Evolutionary conservation across 2,113 vertebrate species (phyloP), one percentile per base, ranked within the genome.

Genomic region (Barbus barbus): DNA sequence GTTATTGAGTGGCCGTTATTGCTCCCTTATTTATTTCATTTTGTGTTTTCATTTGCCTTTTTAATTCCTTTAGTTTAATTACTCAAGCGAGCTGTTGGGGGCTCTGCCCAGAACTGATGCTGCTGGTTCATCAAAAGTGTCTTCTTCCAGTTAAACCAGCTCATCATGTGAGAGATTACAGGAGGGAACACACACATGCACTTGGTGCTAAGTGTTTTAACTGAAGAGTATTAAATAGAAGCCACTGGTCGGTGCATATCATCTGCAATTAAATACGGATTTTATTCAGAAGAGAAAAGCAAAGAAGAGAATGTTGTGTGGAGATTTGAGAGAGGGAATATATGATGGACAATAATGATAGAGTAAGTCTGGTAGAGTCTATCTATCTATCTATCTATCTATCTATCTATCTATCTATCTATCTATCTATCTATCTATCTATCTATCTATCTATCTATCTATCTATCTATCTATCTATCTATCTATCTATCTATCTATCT

Each of bases 1-100:
- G 56, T 28, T 78, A 85, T 82, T 85, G 74, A 87, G 56, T 41
- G n/a, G 74, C 53, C 13, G 81, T 85, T 87, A 87, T 80, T 87
- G 75, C 78, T 85, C 75, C 26, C 31, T 75, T 84, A 84, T 81
- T 87, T 80, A 76, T 75, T 82, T 82, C 71, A 75, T 83, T 83
- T 77, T 69, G 58, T 83, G 46, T 60, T 80, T 87, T 33, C 71
- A 46, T 69, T 75, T 74, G 48, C 36, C 63, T 79, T 61, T 84
- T 63, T n/a, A 86, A 83, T 61, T 63, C 63, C 22, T 77, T 82
- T 82, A 67, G 56, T 81, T 65, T 86, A 76, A 86, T 86, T 86
- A 86, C 75, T 80, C 56, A 46, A 75, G 51, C 24, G 20, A 60
- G 69, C 73, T 78, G 56, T 36, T 26, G 51, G 72, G 61, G 56